Evolutionary conservation across 2,888 invertebrate species (phyloP).

Genomic region (Disparrhopalites patrizii): DNA sequence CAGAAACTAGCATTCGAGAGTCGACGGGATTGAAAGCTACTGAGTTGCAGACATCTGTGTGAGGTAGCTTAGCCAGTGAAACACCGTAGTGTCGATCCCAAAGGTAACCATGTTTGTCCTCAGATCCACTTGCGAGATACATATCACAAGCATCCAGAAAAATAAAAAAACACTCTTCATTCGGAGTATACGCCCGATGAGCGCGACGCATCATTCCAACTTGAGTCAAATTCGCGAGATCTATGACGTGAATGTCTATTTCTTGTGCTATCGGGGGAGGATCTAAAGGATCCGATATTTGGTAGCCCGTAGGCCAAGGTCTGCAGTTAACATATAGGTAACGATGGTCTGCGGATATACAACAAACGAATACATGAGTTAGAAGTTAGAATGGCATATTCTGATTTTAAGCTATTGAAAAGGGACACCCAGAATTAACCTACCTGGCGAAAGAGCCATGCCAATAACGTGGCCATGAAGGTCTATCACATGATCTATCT

Average conservation of each 20-base stretch:
- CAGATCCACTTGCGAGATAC: constrained; percentile 80
- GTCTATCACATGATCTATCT: constrained; percentile 73
- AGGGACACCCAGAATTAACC: too few species aligned
- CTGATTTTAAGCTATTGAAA: too few species aligned
- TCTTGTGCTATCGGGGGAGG: constrained; percentile 82
- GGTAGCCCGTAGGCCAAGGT: constrained; percentile 71
- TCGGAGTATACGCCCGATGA: constrained; percentile 77
- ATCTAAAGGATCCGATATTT: constrained; percentile 68
- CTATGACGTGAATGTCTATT: constrained; percentile 82
- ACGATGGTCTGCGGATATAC: constrained; percentile 39
- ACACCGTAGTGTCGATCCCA: constrained; percentile 66
- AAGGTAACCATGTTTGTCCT: constrained; percentile 71
- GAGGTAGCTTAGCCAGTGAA: constrained; percentile 69
- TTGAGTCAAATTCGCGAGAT: constrained; percentile 67
- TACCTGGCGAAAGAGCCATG: constrained; percentile 70
- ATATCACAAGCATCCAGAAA: constrained; percentile 76
- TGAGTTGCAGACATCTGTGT: constrained; percentile 75
- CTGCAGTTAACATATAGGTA: constrained; percentile 78
- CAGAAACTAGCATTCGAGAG: constrained; percentile 74
- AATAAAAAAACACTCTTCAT: constrained; percentile 80
- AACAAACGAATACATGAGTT: not conserved
- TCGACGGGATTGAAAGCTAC: constrained; percentile 79
- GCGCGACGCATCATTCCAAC: constrained; percentile 73
- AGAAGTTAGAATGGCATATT: not conserved
- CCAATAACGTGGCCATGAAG: constrained; percentile 70